Evolutionary conservation across 2,797 vertebrate genomes (phyloP).

Genomic region (Pelobates cultripes): DNA sequence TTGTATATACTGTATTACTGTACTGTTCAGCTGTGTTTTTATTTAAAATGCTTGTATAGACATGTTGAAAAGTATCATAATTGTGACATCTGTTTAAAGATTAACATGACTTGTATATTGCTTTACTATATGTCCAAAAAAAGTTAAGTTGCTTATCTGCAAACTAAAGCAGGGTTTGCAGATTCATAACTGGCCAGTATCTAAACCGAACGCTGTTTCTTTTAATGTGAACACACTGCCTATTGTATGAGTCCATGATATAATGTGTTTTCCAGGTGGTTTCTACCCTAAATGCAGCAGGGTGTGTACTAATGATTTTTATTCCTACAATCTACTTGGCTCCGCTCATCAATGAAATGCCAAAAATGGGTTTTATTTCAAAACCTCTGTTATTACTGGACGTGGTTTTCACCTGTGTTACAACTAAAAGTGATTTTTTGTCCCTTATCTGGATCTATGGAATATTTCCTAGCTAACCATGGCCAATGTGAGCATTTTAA

Average conservation of each 20-base stretch:
- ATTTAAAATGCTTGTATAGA: too few species aligned
- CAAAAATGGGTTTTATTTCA: background rate
- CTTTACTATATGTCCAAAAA: too few species aligned
- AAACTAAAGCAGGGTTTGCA: too few species aligned
- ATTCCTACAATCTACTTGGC: constrained; percentile 20
- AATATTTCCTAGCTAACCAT: too few species aligned
- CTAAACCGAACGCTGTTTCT: background rate
- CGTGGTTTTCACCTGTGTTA: background rate
- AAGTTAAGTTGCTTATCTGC: too few species aligned
- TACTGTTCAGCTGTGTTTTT: too few species aligned
- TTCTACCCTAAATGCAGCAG: background rate
- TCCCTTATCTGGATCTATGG: too few species aligned
- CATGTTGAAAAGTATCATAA: too few species aligned
- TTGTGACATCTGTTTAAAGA: too few species aligned
- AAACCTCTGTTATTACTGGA: constrained; percentile 14
- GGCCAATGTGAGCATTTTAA: too few species aligned
- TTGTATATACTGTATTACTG: too few species aligned
- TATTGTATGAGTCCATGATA: background rate
- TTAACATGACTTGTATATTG: too few species aligned
- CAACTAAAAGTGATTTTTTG: background rate
- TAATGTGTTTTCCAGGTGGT: constrained; percentile 16
- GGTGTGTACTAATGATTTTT: constrained; percentile 1
- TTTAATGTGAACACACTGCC: background rate
- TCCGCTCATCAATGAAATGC: background rate
- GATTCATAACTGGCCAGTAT: background rate